Base-by-base conservation (phyloP, 2,888 invertebrate species). In the Melinaea marsaeus region DNA sequence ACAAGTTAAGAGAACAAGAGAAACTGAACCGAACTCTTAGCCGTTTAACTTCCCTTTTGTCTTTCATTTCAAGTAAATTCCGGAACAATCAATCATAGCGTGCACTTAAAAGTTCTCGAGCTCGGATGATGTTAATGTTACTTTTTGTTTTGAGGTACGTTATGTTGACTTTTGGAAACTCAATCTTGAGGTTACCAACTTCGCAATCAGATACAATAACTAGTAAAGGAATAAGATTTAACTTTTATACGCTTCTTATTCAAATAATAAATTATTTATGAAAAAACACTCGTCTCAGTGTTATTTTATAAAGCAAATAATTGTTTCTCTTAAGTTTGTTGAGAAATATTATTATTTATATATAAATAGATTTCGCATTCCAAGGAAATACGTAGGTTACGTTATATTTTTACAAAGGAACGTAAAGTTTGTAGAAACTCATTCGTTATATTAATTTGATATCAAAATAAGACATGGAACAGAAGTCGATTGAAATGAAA, bases 401-500 rank as follows among this genome's bases (percentile, higher is more conserved):
- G 48, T 48, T 13, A 13, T 13, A 48, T 48, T 22, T 22, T 13
- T 48, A 4, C n/a, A 48, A 48, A 48, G 13, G 22, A 48, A 48
- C 7, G 32, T 32, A 32, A 51, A 51, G 32, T 51, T 51, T 51
- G 51, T 32, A 51, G 51, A 51, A 51, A 32, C 32, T 51, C 32
- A 51, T 11, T 51, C 32, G 9, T 51, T 51, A 32, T 51, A 51
- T 32, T 51, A 32, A 51, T 51, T 51, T 32, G 32, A 51, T 51
- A 51, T 51, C 22, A 51, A 32, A 62, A 55, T 58, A 45, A 56
- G 51, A 45, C 55, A 22, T 57, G 42, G 47, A 46, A 33, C 55
- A 55, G 37, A 54, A 60, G 61, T 57, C 67, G 69, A 69, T 70
- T 69, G 68, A 65, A 74, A 73, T 71, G 70, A 72, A 71, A 72